Evolutionary conservation across 2,888 invertebrate genomes (phyloP), one percentile per base, ranked within the genome.

Genomic region (Brenthis hecate): DNA sequence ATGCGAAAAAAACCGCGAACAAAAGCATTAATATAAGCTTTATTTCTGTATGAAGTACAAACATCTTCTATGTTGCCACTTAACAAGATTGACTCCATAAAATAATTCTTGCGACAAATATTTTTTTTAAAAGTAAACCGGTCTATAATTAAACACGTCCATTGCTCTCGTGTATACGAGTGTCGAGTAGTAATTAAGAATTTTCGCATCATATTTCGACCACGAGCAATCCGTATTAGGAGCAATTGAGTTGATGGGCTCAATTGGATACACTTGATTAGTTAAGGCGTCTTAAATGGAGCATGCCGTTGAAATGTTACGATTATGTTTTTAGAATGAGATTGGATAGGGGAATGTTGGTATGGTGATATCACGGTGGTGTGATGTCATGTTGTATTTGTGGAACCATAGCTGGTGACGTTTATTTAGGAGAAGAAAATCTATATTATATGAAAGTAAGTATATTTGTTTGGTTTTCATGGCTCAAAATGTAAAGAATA

Each of bases 211-310:
- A 81, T 78, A 83, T 86, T 85, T 86, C 83, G 84, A 82, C 76
- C 79, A 83, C 85, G 85, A 85, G 82, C 85, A 86, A 86, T 87
- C 86, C 84, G 87, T 86, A 88, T 89, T 86, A 89, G 86, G 86
- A 87, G 82, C 86, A 92, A 92, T 92, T 91, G 89, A 53, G 69
- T 83, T 91, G 87, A 92, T 88, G 84, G 82, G 85, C 85, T 79
- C 87, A 92, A 91, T 91, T 91, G 88, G 87, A 87, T 89, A 83
- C 87, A 82, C 79, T 85, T 86, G 85, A 91, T 90, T 87, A 90
- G 87, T 87, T 88, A 89, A 92, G 87, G 82, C 86, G 81, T 76
- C 80, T 79, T 80, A 85, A 88, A 85, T 89, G 81, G 84, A 77
- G 77, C 81, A 82, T 83, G 84, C 78, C 81, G 83, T 65, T 65